These are phyloP conservation scores for Chaetops frenatus DNA, from an alignment of 2,113 vertebrate genomes.

Conservation along the genomic window DNA sequence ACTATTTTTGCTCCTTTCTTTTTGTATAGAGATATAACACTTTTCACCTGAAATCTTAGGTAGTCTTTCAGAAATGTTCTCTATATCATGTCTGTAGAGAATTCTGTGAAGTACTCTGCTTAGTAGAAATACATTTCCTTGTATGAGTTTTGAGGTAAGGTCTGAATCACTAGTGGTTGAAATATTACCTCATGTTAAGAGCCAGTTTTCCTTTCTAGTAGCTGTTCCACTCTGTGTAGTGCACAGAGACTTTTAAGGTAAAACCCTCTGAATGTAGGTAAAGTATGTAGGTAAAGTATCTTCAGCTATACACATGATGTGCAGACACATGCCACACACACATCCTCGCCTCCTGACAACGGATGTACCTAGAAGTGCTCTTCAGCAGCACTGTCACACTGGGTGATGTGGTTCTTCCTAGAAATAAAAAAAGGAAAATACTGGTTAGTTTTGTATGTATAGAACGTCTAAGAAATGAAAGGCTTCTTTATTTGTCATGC, in stretches of 20 bases:
- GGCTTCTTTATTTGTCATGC: background rate
- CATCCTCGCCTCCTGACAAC: background rate
- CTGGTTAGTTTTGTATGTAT: conserved; percentile 40
- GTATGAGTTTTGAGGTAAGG: conserved; percentile 50
- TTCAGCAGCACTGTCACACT: background rate
- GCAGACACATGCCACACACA: background rate
- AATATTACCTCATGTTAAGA: background rate
- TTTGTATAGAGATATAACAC: background rate
- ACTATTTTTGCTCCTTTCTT: background rate
- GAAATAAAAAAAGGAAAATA: conserved; percentile 58
- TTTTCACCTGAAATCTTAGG: background rate
- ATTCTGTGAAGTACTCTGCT: conserved; percentile 61
- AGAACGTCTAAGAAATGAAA: conserved; percentile 40
- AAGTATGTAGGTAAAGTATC: conserved; percentile 20
- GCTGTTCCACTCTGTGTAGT: background rate
- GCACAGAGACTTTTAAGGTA: background rate
- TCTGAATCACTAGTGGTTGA: background rate
- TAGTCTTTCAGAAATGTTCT: conserved; percentile 1
- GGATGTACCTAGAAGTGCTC: conserved; percentile 77
- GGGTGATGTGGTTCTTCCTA: conserved; percentile 72
- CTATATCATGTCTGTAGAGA: background rate
- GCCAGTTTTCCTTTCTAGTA: conserved; percentile 39
- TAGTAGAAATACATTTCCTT: conserved; percentile 63
- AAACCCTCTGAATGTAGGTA: conserved; percentile 11
- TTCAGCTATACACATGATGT: background rate